phyloP scores from a whole-genome alignment of 2,797 vertebrate genomes.

The Argyrosomus regius region DNA sequence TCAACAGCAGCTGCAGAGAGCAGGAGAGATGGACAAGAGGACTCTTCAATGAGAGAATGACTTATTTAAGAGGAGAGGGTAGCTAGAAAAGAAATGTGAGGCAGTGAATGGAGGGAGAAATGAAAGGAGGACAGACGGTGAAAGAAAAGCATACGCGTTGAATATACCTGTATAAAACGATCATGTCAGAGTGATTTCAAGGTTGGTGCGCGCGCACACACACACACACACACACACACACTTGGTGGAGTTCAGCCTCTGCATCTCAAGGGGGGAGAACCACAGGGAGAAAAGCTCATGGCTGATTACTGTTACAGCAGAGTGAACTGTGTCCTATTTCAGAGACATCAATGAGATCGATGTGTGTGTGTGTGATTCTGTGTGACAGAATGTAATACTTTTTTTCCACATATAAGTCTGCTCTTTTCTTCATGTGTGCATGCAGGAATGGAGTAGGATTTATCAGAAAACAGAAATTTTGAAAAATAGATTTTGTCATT shows the following conservation, averaged over 20 bases:
- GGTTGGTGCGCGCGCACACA: conserved; percentile 27
- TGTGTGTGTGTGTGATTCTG: conserved; percentile 34
- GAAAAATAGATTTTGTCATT: neutral
- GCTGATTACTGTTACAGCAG: conserved; percentile 67
- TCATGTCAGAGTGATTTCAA: conserved; percentile 51
- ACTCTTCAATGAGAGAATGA: conserved; percentile 43
- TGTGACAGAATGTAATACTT: conserved; percentile 13
- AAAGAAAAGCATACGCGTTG: conserved; percentile 21
- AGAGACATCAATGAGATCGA: conserved; percentile 60
- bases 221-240: conserved; percentile 8
- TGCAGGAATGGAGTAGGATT: neutral
- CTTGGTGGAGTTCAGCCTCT: conserved; percentile 16
- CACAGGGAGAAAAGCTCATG: conserved; percentile 41
- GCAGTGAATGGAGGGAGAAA: conserved; percentile 13
- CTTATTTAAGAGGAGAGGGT: conserved; percentile 35
- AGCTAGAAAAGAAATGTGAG: conserved; percentile 5
- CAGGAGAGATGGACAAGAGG: conserved; percentile 42
- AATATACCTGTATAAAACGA: conserved; percentile 28
- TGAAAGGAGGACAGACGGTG: neutral
- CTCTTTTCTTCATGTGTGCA: neutral
- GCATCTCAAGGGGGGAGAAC: conserved; percentile 31
- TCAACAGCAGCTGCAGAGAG: conserved; percentile 48
- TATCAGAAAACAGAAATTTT: neutral
- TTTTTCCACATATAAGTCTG: neutral
- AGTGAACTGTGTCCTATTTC: conserved; percentile 75